Conservation (phyloP, 2,113 vertebrate genomes). For the Manacus vitellinus region DNA sequence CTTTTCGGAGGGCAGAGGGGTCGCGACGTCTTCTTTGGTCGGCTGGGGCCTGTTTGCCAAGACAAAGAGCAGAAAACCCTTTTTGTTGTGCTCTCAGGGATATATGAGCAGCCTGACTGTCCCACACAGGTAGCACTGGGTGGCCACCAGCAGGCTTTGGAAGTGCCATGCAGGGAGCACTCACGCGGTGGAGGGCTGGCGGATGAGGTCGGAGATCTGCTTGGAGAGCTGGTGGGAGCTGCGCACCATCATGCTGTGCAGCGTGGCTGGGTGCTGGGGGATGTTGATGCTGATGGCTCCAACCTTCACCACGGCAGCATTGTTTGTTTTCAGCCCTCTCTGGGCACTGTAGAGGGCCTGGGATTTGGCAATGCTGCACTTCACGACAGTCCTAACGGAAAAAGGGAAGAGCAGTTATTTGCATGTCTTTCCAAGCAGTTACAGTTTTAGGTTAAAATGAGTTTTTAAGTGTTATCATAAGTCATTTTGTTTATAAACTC, state of each 20-base stretch:
- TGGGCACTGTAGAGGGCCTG: slow-evolving; percentile 97
- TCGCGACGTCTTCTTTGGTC: slow-evolving; percentile 88
- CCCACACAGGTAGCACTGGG: neutral
- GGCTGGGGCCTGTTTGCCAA: slow-evolving; percentile 79
- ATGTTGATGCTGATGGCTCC: slow-evolving; percentile 98
- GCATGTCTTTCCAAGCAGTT: accelerated
- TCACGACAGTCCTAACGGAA: slow-evolving; percentile 93
- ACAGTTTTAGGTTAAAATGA: neutral
- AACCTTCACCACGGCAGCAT: slow-evolving; percentile 93
- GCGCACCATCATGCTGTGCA: slow-evolving; percentile 99
- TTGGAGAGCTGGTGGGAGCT: slow-evolving; percentile 99
- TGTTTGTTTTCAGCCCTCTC: slow-evolving; percentile 92
- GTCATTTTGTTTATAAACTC: neutral
- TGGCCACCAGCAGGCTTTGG: accelerated
- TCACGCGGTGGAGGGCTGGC: slow-evolving; percentile 90
- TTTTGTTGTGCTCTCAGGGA: neutral
- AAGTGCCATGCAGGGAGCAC: neutral
- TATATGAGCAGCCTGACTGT: neutral
- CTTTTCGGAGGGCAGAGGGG: slow-evolving; percentile 89
- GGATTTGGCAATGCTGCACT: slow-evolving; percentile 98
- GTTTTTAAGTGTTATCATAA: neutral
- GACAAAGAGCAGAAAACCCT: neutral
- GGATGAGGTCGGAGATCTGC: slow-evolving; percentile 97
- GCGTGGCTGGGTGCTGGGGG: slow-evolving; percentile 94
- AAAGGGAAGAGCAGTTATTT: neutral